Evolutionary conservation across 2,113 vertebrate species (phyloP).

Genomic region (Serinus canaria): DNA sequence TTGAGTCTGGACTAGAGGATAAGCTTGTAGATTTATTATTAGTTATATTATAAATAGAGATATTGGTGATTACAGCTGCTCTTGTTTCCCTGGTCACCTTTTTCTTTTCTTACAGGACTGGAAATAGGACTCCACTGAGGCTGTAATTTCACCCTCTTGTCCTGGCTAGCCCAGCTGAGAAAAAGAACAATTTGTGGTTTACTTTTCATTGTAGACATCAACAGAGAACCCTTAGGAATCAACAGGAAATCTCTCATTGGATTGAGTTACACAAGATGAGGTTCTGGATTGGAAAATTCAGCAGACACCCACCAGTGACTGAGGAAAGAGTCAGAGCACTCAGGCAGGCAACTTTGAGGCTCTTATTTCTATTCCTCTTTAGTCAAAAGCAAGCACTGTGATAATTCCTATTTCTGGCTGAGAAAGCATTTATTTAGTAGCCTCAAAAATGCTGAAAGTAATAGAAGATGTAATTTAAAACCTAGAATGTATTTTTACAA

Average conservation of each 20-base stretch:
- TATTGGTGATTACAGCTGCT: fast-evolving
- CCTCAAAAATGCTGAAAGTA: background rate
- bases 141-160: conserved; percentile 17
- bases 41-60: background rate
- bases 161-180: background rate
- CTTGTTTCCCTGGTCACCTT: background rate
- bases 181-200: background rate
- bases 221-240: background rate
- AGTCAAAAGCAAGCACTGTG: background rate
- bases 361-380: background rate
- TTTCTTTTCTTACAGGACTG: background rate
- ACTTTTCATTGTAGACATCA: background rate
- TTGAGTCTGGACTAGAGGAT: background rate
- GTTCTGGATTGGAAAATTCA: background rate
- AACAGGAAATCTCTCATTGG: background rate
- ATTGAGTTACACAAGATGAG: background rate
- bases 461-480: background rate
- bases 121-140: background rate
- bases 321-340: background rate
- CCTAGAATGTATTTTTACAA: background rate
- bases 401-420: background rate
- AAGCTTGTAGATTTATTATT: background rate
- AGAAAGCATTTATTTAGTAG: background rate
- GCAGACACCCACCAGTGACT: background rate
- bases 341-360: background rate